These are phyloP conservation scores for Pachycephus smyrnensis DNA, from an alignment of 2,888 invertebrate species.

Conservation along the genomic window DNA sequence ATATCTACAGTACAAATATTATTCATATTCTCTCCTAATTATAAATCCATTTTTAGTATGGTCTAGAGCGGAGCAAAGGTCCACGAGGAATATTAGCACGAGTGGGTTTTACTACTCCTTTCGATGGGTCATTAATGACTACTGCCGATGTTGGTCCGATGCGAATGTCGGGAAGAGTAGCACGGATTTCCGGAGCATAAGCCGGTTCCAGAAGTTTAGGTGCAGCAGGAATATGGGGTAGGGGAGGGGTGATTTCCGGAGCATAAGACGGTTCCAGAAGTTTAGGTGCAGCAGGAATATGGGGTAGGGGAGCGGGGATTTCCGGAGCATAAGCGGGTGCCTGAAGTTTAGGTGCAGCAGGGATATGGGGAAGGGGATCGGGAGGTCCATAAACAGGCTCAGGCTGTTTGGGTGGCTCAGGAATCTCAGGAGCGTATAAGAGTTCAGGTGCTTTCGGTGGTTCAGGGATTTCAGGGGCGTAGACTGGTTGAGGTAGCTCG, in stretches of 20 bases:
- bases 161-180: no score
- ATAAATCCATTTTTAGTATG: constrained; percentile 7
- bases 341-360: not conserved
- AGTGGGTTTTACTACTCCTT: not conserved
- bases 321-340: not conserved
- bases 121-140: not conserved
- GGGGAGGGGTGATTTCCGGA: not conserved
- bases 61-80: constrained; percentile 1
- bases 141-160: not conserved
- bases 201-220: not conserved
- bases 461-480: constrained; percentile 9
- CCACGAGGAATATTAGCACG: constrained; percentile 3
- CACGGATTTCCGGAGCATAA: not conserved
- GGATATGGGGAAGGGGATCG: not conserved
- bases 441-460: constrained; percentile 8
- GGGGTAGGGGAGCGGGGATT: not conserved
- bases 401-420: constrained; percentile 12
- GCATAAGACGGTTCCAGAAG: not conserved
- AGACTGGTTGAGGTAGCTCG: not conserved
- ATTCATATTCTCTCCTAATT: no score
- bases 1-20: no score
- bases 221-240: constrained; percentile 5
- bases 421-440: not conserved
- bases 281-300: not conserved
- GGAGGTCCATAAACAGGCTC: constrained; percentile 7